Evolutionary conservation across 2,888 invertebrate genomes (phyloP).

Genomic region (Tachina fera): DNA sequence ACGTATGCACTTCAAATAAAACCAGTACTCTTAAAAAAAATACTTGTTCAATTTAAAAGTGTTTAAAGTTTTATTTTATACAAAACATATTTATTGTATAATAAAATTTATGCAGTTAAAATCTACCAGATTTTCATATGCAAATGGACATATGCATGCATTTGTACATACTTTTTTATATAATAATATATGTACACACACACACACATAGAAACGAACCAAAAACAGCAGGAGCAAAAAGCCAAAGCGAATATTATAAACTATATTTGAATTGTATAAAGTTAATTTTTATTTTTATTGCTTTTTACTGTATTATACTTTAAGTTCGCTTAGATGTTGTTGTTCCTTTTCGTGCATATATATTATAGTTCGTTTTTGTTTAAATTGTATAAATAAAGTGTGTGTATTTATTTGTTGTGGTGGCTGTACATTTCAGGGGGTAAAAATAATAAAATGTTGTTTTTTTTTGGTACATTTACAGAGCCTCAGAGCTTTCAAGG

Average conservation of each 20-base stretch:
- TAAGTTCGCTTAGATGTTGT: constrained; percentile 40
- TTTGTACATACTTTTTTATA: constrained; percentile 11
- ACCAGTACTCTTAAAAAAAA: constrained; percentile 53
- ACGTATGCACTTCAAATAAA: constrained; percentile 23
- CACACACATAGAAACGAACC: not conserved
- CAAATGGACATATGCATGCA: not conserved
- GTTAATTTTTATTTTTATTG: constrained; percentile 53
- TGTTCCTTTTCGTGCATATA: not conserved
- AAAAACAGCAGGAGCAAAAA: constrained; percentile 26
- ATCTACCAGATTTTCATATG: constrained; percentile 16
- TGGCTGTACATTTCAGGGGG: constrained; percentile 39
- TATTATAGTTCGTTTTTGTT: constrained; percentile 31
- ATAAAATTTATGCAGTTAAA: constrained; percentile 37
- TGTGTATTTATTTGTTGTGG: constrained; percentile 16
- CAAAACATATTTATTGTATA: constrained; percentile 28
- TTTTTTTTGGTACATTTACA: not conserved
- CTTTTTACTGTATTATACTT: constrained; percentile 52
- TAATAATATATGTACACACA: not conserved
- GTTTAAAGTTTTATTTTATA: constrained; percentile 47
- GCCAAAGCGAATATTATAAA: constrained; percentile 47
- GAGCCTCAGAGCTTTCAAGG: constrained; percentile 35
- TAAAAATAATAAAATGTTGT: not conserved
- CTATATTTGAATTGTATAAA: constrained; percentile 46
- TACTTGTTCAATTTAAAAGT: constrained; percentile 48
- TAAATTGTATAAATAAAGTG: constrained; percentile 54